These are phyloP conservation scores for Lutjanus argentimaculatus DNA, from an alignment of 2,797 vertebrate genomes.

Conservation along the genomic window DNA sequence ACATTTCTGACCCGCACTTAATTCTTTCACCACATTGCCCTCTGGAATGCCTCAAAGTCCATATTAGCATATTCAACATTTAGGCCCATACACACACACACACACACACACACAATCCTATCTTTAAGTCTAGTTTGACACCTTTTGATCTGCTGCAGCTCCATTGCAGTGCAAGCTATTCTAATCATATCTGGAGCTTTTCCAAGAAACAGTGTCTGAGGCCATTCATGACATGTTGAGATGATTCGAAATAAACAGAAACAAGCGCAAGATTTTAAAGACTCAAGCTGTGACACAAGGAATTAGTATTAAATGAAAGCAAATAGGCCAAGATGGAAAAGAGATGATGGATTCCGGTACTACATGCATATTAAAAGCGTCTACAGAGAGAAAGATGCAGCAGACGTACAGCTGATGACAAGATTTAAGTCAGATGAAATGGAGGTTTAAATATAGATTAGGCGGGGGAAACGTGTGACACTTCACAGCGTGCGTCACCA, in stretches of 20 bases:
- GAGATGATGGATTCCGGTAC: neutral
- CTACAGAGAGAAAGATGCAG: constrained; percentile 2
- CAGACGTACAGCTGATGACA: constrained; percentile 13
- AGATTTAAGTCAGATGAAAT: constrained; percentile 33
- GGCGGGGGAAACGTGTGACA: constrained; percentile 1
- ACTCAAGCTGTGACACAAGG: neutral
- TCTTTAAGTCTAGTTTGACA: constrained; percentile 2
- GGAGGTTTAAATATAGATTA: constrained; percentile 44
- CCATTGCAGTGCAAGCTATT: neutral
- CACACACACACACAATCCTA: too few species aligned
- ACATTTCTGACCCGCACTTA: neutral
- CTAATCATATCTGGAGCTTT: constrained; percentile 14
- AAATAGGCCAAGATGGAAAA: constrained; percentile 10
- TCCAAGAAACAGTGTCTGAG: neutral
- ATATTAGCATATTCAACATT: constrained; percentile 22
- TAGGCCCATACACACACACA: neutral
- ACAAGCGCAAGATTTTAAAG: constrained; percentile 1
- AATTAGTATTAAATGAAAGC: constrained; percentile 15
- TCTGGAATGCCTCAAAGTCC: constrained; percentile 10
- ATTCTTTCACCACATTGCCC: neutral
- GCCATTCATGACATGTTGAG: neutral
- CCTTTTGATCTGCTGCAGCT: constrained; percentile 17
- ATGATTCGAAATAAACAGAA: constrained; percentile 2
- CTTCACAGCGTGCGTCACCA: constrained; percentile 7
- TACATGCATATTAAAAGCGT: constrained; percentile 10